Evolutionary conservation across 1,140 invertebrate genomes (phyloP).

Genomic region (Cylas formicarius): DNA sequence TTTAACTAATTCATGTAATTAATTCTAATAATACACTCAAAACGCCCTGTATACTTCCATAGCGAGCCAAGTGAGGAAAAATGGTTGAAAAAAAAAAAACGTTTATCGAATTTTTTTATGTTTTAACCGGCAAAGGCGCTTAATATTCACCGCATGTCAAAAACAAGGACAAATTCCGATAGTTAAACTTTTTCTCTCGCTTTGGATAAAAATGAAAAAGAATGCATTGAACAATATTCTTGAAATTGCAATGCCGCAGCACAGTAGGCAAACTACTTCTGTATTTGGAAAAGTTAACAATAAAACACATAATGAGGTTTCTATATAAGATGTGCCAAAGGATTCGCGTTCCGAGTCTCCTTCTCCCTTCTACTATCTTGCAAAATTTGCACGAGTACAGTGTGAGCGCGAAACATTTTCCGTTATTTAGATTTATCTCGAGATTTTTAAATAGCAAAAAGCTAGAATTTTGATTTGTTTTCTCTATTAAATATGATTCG

Average conservation of each 20-base stretch:
- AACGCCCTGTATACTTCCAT: too few relatives aligned
- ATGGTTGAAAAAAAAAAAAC: background rate
- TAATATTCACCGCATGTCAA: slow-evolving; percentile 11
- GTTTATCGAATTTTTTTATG: background rate
- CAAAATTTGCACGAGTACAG: too few relatives aligned
- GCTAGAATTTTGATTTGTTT: too few relatives aligned
- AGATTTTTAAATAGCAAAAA: too few relatives aligned
- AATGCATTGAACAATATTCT: slow-evolving; percentile 20
- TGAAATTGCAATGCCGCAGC: slow-evolving; percentile 21
- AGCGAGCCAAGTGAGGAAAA: too few relatives aligned
- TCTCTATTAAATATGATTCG: too few relatives aligned
- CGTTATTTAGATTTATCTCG: too few relatives aligned
- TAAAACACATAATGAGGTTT: slow-evolving; percentile 21
- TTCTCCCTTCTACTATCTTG: slow-evolving; percentile 6
- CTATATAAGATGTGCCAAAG: slow-evolving; percentile 21
- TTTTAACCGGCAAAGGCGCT: background rate
- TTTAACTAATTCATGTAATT: too few relatives aligned
- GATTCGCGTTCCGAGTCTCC: slow-evolving; percentile 6
- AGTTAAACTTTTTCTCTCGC: slow-evolving; percentile 13
- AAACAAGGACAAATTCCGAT: slow-evolving; percentile 10
- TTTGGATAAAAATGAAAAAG: slow-evolving; percentile 23
- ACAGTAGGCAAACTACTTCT: slow-evolving; percentile 29
- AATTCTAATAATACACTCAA: too few relatives aligned
- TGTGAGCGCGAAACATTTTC: too few relatives aligned
- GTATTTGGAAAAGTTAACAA: slow-evolving; percentile 29